phyloP scores from a whole-genome alignment of 2,888 invertebrate species.

The Clusia tigrina region DNA sequence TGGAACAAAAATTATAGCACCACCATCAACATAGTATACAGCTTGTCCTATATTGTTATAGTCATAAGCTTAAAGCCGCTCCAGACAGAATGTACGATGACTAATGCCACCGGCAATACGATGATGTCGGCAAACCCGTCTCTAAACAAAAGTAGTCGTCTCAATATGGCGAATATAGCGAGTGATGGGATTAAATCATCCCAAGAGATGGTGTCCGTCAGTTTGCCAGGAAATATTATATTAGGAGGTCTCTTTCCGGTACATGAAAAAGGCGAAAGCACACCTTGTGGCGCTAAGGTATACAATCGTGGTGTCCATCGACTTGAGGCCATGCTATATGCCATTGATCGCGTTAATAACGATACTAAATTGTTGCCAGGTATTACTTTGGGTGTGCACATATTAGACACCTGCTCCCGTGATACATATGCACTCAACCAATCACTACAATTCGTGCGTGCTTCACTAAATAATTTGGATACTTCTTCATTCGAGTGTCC shows the following conservation, averaged over 20 bases:
- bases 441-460: conserved; percentile 72
- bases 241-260: conserved; percentile 76
- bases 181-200: conserved; percentile 4
- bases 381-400: conserved; percentile 70
- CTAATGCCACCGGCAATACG: no score
- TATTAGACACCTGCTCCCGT: conserved; percentile 72
- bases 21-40: no score
- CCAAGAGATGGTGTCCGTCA: conserved; percentile 49
- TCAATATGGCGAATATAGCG: no score
- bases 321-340: conserved; percentile 75
- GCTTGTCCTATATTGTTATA: no score
- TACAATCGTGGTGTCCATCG: conserved; percentile 76
- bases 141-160: no score
- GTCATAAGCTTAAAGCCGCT: no score
- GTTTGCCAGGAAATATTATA: conserved; percentile 69
- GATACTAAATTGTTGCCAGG: conserved; percentile 69
- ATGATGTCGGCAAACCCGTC: no score
- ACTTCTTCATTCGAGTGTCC: conserved; percentile 72
- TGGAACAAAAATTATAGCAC: no score
- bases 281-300: conserved; percentile 69
- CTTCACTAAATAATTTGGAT: conserved; percentile 66
- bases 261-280: conserved; percentile 68
- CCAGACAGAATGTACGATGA: no score
- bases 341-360: conserved; percentile 72
- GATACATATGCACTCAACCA: conserved; percentile 75